Base-by-base conservation (phyloP, 2,888 invertebrate species). In the Hoplodrina blanda region DNA sequence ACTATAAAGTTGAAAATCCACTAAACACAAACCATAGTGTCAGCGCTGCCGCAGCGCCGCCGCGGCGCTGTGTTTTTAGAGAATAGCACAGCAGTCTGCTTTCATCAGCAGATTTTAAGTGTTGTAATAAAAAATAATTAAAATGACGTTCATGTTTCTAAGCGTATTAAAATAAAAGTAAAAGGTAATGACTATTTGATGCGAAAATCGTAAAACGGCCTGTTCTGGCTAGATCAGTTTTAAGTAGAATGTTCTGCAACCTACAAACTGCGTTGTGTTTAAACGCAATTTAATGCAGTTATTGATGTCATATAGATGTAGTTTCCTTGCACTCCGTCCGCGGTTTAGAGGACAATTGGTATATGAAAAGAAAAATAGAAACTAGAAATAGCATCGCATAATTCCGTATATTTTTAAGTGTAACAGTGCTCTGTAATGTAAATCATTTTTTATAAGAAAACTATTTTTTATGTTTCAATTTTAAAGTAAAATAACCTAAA, bases 311-410 rank as follows among this genome's bases (percentile, higher is more conserved):
- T 17, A 11, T 60, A 49, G 13, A 30, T 44, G 50, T 63, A 79
- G 67, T 56, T 62, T 59, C 59, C 15, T 50, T 59, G 70, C 75
- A 76, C 78, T 79, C 78, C 78, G 78, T 79, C 78, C 78, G 75
- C 61, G 44, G 30, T 8, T 55, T 62, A 68, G 54, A 71, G 70
- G 78, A 71, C 72, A 59, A 66, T 68, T 62, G 19, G 59, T 20
- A 46, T 53, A 62, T 59, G 55, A 56, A 73, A 44, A 67, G 37
- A 52, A 62, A 19, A 53, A 4, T 56, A 62, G 60, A 25, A 46
- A 49, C 25, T 73, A 73, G 62, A 60, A 64, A 55, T 66, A 69
- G 69, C 62, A 56, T 65, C 20, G 80, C 77, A 80, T 80, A 80
- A 80, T 80, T 72, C 73, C 55, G 56, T 73, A 67, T 50, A 57